A percentile compares a stretch with the other conserved stretches of the same genome.
These are phyloP conservation scores for Antedon mediterranea DNA, from an alignment of 53 echinoderm and acorn worm species.

Conservation along the genomic window DNA sequence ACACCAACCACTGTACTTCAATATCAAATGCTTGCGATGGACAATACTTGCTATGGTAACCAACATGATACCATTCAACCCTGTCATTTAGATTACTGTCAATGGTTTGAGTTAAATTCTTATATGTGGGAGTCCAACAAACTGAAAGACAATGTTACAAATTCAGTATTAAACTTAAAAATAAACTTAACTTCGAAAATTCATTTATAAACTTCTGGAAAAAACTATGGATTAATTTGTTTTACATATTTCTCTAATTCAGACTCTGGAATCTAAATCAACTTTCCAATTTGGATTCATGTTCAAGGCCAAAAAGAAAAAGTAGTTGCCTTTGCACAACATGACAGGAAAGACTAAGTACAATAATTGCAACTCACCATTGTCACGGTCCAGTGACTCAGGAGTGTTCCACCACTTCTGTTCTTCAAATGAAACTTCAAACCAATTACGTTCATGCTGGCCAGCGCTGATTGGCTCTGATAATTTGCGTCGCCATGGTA, in stretches of 20 bases:
- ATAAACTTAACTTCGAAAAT: too few species aligned
- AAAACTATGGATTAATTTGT: too few species aligned
- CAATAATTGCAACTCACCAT: too few species aligned
- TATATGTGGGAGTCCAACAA: conserved; percentile 25
- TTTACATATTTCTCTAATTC: too few species aligned
- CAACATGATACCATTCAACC: conserved; percentile 70
- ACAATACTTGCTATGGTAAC: conserved; percentile 73
- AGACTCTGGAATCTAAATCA: too few species aligned
- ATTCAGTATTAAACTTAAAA: too few species aligned
- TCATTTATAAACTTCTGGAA: too few species aligned
- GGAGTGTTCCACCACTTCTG: not conserved
- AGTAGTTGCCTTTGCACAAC: too few species aligned
- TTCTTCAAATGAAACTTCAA: not conserved
- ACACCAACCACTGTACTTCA: conserved; percentile 88
- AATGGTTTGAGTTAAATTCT: conserved; percentile 52
- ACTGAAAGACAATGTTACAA: not conserved
- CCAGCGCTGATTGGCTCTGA: not conserved
- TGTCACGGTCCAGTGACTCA: not conserved
- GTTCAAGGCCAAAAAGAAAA: too few species aligned
- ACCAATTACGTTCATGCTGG: not conserved
- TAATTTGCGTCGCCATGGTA: not conserved
- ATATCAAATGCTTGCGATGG: conserved; percentile 72
- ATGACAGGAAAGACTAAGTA: too few species aligned
- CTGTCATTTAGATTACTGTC: conserved; percentile 40
- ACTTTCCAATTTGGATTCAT: too few species aligned